A percentile compares a stretch with the other conserved stretches of the same genome.
Conservation (phyloP, 2,888 invertebrate genomes). For the Himalopsyche kuldschensis region DNA sequence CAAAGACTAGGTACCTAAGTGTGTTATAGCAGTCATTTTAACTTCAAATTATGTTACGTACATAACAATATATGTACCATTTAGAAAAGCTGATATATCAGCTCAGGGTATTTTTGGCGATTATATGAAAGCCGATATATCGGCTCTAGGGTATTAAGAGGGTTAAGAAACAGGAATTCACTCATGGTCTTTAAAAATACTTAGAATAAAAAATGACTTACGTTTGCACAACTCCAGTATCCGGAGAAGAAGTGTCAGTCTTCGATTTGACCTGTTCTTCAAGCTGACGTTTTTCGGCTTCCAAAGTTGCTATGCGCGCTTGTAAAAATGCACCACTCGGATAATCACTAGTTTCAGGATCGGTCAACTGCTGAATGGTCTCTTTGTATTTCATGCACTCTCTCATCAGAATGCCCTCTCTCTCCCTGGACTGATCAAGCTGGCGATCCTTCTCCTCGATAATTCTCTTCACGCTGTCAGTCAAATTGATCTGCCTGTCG, state of each 20-base stretch:
- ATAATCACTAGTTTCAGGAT: slow-evolving; percentile 63
- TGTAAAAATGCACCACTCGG: slow-evolving; percentile 46
- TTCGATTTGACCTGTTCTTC: slow-evolving; percentile 18
- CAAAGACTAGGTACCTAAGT: too few relatives aligned
- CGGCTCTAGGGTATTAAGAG: too few relatives aligned
- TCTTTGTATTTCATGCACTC: slow-evolving; percentile 70
- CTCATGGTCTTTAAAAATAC: too few relatives aligned
- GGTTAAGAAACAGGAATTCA: too few relatives aligned
- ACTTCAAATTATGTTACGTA: too few relatives aligned
- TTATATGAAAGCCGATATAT: too few relatives aligned
- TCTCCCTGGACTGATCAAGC: slow-evolving; percentile 65
- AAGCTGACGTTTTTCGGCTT: slow-evolving; percentile 15
- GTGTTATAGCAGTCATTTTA: too few relatives aligned
- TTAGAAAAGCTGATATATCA: too few relatives aligned
- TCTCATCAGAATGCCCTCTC: slow-evolving; percentile 62
- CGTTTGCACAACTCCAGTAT: slow-evolving; percentile 20
- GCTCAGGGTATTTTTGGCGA: too few relatives aligned
- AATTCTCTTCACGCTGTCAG: slow-evolving; percentile 67
- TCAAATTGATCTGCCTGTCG: slow-evolving; percentile 63
- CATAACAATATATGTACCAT: too few relatives aligned
- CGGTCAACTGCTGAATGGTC: slow-evolving; percentile 68
- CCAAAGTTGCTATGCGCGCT: slow-evolving; percentile 7
- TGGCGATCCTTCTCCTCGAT: slow-evolving; percentile 73
- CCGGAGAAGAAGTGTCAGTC: neutral
- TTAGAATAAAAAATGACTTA: slow-evolving; percentile 1